Conservation (phyloP, 1,140 invertebrate genomes). For the Dendrolimus kikuchii region DNA sequence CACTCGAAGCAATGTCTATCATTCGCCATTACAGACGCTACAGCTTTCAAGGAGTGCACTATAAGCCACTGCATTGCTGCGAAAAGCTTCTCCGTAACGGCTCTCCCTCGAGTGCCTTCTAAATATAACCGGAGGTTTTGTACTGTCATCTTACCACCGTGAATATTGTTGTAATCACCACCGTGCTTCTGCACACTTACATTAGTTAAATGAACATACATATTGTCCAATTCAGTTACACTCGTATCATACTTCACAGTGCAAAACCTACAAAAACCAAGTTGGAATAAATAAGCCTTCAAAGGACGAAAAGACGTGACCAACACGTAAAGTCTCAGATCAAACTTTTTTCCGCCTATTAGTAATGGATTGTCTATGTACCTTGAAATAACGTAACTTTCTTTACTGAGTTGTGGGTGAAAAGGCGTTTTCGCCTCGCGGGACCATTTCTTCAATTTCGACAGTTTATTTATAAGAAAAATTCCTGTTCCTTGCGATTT, state of each 20-base stretch:
- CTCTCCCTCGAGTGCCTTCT: constrained; percentile 92
- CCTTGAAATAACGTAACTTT: constrained; percentile 92
- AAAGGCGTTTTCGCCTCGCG: constrained; percentile 86
- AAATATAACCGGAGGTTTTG: constrained; percentile 92
- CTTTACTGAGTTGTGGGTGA: constrained; percentile 86
- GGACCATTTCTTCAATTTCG: constrained; percentile 91
- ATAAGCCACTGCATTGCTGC: constrained; percentile 92
- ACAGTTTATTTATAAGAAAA: constrained; percentile 91
- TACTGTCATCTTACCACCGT: constrained; percentile 95
- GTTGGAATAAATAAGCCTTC: constrained; percentile 87
- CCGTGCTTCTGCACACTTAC: constrained; percentile 88
- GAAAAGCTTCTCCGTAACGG: constrained; percentile 88
- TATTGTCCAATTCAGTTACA: constrained; percentile 85
- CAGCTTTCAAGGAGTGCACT: constrained; percentile 87
- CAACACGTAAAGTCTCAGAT: constrained; percentile 87
- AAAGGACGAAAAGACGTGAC: constrained; percentile 87
- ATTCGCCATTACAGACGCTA: constrained; percentile 85
- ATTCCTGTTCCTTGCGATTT: constrained; percentile 92
- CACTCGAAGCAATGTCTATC: constrained; percentile 91
- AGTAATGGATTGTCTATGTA: constrained; percentile 90
- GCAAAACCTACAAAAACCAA: constrained; percentile 85
- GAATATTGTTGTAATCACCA: constrained; percentile 94
- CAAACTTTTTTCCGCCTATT: constrained; percentile 92
- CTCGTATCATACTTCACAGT: constrained; percentile 89
- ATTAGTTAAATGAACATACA: constrained; percentile 92